Percentiles rank a stretch among this genome's conserved stretches.
Conservation (phyloP, 1,140 invertebrate species). For the Lordiphosa clarofinis region DNA sequence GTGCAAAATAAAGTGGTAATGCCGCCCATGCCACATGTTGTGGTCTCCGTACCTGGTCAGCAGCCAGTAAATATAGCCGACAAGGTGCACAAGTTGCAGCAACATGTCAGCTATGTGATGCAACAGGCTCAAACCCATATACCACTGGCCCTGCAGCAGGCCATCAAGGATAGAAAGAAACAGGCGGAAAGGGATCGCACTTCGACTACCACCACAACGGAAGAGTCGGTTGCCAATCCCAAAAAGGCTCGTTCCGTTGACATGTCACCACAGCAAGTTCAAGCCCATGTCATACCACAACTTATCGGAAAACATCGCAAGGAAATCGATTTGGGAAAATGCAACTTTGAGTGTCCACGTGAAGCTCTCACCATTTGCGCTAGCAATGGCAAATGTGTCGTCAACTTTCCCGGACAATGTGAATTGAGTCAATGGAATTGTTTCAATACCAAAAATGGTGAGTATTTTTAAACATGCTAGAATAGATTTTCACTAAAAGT, state of each 20-base stretch:
- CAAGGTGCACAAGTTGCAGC: conserved; percentile 55
- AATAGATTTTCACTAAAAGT: background rate
- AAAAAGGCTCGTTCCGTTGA: conserved; percentile 30
- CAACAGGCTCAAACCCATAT: conserved; percentile 62
- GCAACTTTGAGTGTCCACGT: conserved; percentile 51
- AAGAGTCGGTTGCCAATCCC: background rate
- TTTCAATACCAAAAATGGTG: conserved; percentile 67
- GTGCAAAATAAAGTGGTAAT: conserved; percentile 57
- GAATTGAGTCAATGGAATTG: conserved; percentile 66
- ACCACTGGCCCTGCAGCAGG: conserved; percentile 51
- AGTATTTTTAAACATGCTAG: background rate
- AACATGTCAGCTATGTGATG: conserved; percentile 60
- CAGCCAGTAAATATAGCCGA: conserved; percentile 39
- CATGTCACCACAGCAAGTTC: conserved; percentile 15
- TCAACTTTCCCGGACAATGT: conserved; percentile 67
- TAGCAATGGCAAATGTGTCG: conserved; percentile 59
- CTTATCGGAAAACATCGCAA: conserved; percentile 40
- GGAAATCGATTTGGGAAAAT: conserved; percentile 51
- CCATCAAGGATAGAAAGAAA: conserved; percentile 43
- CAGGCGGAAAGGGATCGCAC: conserved; percentile 2
- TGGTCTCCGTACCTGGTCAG: conserved; percentile 32
- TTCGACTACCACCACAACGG: conserved; percentile 5
- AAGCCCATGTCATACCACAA: conserved; percentile 41
- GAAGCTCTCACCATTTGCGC: conserved; percentile 56
- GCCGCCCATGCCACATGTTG: conserved; percentile 45